Percentiles rank a stretch among this genome's conserved stretches.
phyloP scores from a whole-genome alignment of 1,140 invertebrate species.

The Papilio aristodemus region DNA sequence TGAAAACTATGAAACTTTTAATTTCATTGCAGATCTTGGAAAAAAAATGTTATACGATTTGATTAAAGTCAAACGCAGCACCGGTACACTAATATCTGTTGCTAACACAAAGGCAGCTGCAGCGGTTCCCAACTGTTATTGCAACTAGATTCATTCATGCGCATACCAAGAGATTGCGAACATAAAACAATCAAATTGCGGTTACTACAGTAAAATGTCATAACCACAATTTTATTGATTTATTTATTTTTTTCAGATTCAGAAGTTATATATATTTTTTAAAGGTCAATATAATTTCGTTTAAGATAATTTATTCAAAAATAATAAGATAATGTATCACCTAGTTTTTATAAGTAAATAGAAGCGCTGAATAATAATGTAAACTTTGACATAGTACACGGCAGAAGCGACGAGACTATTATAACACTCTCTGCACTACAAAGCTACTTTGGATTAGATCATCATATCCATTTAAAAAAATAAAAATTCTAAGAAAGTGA shows the following conservation, averaged over 20 bases:
- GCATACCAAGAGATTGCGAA: slow-evolving; percentile 10
- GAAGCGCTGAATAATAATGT: neutral
- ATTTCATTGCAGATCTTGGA: neutral
- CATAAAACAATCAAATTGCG: slow-evolving; percentile 27
- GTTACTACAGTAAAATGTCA: neutral
- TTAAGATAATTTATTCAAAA: no score
- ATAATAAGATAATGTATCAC: no score
- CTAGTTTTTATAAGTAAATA: neutral
- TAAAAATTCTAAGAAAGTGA: neutral
- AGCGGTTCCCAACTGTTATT: slow-evolving; percentile 26
- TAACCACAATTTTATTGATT: neutral
- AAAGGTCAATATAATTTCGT: no score
- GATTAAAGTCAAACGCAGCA: slow-evolving; percentile 20
- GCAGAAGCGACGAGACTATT: neutral
- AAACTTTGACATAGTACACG: neutral
- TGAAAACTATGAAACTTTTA: neutral
- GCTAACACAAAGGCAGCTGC: slow-evolving; percentile 21
- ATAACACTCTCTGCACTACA: neutral
- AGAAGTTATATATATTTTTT: no score
- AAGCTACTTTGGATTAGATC: neutral
- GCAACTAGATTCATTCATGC: slow-evolving; percentile 28
- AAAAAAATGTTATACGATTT: slow-evolving; percentile 11
- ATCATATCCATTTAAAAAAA: neutral
- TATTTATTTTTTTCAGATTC: no score
- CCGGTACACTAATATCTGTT: slow-evolving; percentile 27